Evolutionary conservation across 2,797 vertebrate genomes (phyloP), one percentile per base, ranked within the genome.

Genomic region (Antennarius maculatus): DNA sequence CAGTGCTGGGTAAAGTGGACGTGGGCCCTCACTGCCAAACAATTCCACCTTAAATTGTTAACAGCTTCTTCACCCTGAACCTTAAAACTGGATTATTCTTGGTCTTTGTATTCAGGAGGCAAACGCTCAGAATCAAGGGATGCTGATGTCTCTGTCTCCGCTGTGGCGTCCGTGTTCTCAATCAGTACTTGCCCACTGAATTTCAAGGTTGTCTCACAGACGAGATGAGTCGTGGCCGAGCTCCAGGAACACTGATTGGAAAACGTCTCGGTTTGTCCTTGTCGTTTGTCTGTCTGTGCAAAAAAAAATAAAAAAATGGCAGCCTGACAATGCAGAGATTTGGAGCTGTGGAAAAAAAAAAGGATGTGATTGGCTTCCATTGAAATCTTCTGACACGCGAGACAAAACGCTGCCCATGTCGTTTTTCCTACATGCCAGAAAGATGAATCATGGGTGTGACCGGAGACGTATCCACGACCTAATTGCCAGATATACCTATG

Each of bases 21-120:
- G 66, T 48, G 56, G 42, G 60, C 6, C 34, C 42, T 77, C 83
- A 85, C 80, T 83, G 82, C 71, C 31, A 69, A 79, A 77, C 78
- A 71, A 83, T 86, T 87, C 82, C 84, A 82, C 85, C 81, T 77
- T 23, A 84, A 85, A 84, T 76, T 84, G 84, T 87, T 82, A 85
- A 78, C 80, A 76, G 81, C 75, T 84, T 60, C 85, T 85, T 74
- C 57, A 57, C 72, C 56, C 84, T 77, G 69, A 86, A 85, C 78
- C 63, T 65, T 60, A 71, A 59, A 61, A 79, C 79, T 63, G 85
- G 81, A 89, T 87, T 70, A 84, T 23, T 76, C 77, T 54, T 7
- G 55, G 76, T 73, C 64, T 79, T 55, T 29, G 71, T 68, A 58
- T 78, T 34, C 67, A 69, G 41, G 64, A 68, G 68, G 73, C 74